Percentiles rank a stretch among this genome's conserved stretches.
Conservation (phyloP, 2,888 invertebrate genomes). For the Ceratothoa steindachneri region DNA sequence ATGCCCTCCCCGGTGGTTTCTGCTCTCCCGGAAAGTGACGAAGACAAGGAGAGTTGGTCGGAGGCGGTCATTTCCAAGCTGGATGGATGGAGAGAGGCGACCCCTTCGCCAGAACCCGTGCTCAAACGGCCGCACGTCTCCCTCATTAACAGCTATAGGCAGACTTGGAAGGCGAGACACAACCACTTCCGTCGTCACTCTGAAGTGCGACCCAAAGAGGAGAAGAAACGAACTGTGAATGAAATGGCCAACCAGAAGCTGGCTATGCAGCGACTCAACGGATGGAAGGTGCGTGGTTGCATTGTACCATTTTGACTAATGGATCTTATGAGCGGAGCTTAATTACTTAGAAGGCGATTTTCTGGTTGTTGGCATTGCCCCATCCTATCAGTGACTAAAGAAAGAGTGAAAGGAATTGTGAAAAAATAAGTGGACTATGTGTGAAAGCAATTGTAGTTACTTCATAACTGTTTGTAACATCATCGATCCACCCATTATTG, state of each 20-base stretch:
- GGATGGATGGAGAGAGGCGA: background rate
- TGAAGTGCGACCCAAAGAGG: slow-evolving; percentile 84
- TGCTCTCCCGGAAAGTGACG: background rate
- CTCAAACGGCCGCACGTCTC: slow-evolving; percentile 56
- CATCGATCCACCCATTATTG: no score
- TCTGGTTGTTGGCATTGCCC: background rate
- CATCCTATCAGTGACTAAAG: background rate
- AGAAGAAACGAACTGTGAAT: slow-evolving; percentile 75
- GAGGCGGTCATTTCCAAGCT: slow-evolving; percentile 2
- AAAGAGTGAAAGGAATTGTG: background rate
- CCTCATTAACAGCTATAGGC: slow-evolving; percentile 63
- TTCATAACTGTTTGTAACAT: no score
- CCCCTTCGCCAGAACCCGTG: slow-evolving; percentile 47
- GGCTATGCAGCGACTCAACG: slow-evolving; percentile 80
- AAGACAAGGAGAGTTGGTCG: background rate
- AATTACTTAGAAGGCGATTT: background rate
- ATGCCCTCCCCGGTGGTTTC: no score
- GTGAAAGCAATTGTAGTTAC: no score
- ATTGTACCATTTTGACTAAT: background rate
- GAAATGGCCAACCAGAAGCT: slow-evolving; percentile 85
- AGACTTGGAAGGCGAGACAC: slow-evolving; percentile 67
- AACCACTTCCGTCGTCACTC: slow-evolving; percentile 70
- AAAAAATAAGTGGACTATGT: background rate
- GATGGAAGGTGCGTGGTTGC: slow-evolving; percentile 82
- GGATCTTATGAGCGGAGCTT: background rate